These are phyloP conservation scores for Drosophila phalerata DNA, from an alignment of 2,888 invertebrate genomes.

Conservation along the genomic window DNA sequence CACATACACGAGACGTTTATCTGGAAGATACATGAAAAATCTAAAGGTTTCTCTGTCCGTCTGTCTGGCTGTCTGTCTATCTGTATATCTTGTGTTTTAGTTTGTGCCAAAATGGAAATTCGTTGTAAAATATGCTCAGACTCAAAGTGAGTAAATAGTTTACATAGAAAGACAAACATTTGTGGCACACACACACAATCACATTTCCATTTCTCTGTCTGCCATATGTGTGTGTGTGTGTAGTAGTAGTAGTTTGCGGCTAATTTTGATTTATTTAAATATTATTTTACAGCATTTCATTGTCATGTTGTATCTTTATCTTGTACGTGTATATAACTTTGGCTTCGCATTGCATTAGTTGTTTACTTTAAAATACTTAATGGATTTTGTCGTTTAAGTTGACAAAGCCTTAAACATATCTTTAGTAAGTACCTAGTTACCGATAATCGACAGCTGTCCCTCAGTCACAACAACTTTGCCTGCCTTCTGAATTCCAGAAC, in stretches of 20 bases:
- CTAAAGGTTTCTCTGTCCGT: slow-evolving; percentile 8
- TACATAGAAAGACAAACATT: slow-evolving; percentile 33
- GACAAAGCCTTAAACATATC: slow-evolving; percentile 2
- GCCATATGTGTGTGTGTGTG: not conserved
- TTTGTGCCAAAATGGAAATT: slow-evolving; percentile 61
- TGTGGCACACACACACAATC: slow-evolving; percentile 29
- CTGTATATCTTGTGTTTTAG: slow-evolving; percentile 49
- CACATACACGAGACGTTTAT: slow-evolving; percentile 12
- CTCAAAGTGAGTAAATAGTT: slow-evolving; percentile 43
- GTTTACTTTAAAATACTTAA: slow-evolving; percentile 6
- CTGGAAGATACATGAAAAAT: slow-evolving; percentile 28
- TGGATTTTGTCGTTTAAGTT: slow-evolving; percentile 6
- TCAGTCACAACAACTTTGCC: slow-evolving; percentile 8
- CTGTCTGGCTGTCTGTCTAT: not conserved
- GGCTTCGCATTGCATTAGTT: not conserved
- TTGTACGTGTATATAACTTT: not conserved
- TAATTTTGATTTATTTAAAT: slow-evolving; percentile 70
- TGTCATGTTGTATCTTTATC: not conserved
- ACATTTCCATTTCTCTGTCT: slow-evolving; percentile 1
- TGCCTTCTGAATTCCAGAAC: slow-evolving; percentile 8
- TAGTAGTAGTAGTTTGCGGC: slow-evolving; percentile 33
- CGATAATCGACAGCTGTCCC: slow-evolving; percentile 21
- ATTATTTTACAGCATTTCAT: slow-evolving; percentile 44
- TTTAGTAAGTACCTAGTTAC: slow-evolving; percentile 8
- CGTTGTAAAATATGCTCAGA: slow-evolving; percentile 59